phyloP scores from a whole-genome alignment of 2,888 invertebrate genomes.

The Chalcosyrphus nemorum region DNA sequence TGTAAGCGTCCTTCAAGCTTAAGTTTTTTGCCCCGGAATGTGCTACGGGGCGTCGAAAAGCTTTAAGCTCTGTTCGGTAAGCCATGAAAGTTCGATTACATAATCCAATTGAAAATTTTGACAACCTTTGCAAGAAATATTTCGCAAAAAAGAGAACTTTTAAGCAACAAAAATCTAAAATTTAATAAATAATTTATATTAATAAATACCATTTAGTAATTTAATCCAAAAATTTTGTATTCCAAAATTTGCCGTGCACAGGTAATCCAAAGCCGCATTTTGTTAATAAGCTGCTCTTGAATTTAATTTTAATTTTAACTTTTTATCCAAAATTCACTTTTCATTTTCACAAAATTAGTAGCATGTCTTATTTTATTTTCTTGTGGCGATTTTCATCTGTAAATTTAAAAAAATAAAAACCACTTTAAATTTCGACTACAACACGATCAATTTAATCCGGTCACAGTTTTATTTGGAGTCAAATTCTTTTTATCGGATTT shows the following conservation, averaged over 20 bases:
- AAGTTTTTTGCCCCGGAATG: too few relatives aligned
- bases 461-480: neutral
- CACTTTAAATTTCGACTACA: slow-evolving; percentile 7
- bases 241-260: slow-evolving; percentile 8
- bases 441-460: neutral
- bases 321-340: slow-evolving; percentile 39
- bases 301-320: neutral
- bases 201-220: slow-evolving; percentile 33
- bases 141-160: too few relatives aligned
- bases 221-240: slow-evolving; percentile 45
- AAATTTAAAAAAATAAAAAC: too few relatives aligned
- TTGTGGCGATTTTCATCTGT: too few relatives aligned
- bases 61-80: too few relatives aligned
- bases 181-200: neutral
- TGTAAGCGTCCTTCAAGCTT: too few relatives aligned
- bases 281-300: neutral
- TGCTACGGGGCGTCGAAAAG: too few relatives aligned
- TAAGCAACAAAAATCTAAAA: too few relatives aligned
- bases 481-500: neutral
- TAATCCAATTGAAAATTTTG: too few relatives aligned
- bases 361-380: neutral
- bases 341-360: slow-evolving; percentile 35
- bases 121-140: too few relatives aligned
- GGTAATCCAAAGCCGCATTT: slow-evolving; percentile 40
- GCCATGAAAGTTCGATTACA: too few relatives aligned